Evolutionary conservation across 2,113 vertebrate genomes (phyloP).

Genomic region (Maccullochella peelii): DNA sequence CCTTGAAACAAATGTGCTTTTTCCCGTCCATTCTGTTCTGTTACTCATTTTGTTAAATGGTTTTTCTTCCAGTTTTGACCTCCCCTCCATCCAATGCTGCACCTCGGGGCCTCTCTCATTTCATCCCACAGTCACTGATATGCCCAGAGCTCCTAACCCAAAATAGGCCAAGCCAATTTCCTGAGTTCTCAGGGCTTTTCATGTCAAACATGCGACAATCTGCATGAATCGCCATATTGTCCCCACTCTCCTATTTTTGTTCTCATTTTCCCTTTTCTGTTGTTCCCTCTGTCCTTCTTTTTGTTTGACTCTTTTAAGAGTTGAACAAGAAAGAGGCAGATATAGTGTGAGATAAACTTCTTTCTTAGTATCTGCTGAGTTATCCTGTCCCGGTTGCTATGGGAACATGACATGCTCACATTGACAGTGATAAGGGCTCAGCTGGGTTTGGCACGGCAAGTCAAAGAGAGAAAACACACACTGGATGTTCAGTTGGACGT

Average conservation of each 20-base stretch:
- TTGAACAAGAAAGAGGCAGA: conserved; percentile 5
- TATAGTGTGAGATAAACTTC: conserved; percentile 31
- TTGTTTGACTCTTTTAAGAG: conserved; percentile 22
- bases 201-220: conserved; percentile 54
- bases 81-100: conserved; percentile 22
- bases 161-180: conserved; percentile 69
- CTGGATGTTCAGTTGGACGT: background rate
- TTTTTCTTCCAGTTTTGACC: conserved; percentile 51
- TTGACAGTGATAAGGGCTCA: conserved; percentile 31
- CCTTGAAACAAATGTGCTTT: conserved; percentile 12
- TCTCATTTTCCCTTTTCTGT: conserved; percentile 22
- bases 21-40: background rate
- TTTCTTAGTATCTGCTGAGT: conserved; percentile 17
- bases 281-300: conserved; percentile 21
- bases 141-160: conserved; percentile 61
- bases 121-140: conserved; percentile 73
- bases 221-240: conserved; percentile 45
- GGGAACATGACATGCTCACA: conserved; percentile 20
- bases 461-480: background rate
- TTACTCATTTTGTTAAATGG: conserved; percentile 3
- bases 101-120: conserved; percentile 67
- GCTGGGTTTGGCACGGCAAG: conserved; percentile 12
- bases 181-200: conserved; percentile 62
- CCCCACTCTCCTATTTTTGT: conserved; percentile 12
- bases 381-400: conserved; percentile 34